These are phyloP conservation scores for Drepana arcuata DNA, from an alignment of 1,140 invertebrate species.

Conservation along the genomic window DNA sequence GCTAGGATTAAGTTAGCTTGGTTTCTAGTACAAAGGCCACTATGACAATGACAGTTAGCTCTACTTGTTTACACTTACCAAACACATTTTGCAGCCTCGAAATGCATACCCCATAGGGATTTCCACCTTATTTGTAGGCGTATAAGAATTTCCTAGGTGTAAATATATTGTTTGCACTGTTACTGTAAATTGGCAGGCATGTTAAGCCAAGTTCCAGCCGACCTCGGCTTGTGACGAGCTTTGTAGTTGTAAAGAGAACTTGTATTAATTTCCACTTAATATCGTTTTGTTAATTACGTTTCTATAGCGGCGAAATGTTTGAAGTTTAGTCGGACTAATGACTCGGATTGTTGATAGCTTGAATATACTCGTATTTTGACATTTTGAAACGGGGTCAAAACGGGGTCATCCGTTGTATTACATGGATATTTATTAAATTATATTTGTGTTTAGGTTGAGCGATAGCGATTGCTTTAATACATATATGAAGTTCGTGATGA, in stretches of 20 bases:
- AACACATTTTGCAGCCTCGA: constrained; percentile 1
- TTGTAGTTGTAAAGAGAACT: constrained; percentile 24
- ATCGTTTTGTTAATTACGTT: constrained; percentile 21
- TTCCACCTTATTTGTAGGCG: background rate
- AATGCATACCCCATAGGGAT: background rate
- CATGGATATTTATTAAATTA: constrained; percentile 2
- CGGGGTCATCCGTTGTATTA: too few species aligned
- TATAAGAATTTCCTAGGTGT: too few species aligned
- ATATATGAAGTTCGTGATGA: background rate
- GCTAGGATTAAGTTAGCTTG: constrained; percentile 22
- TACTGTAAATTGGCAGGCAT: too few species aligned
- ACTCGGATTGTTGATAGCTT: too few species aligned
- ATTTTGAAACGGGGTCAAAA: constrained; percentile 2
- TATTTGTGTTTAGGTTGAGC: background rate
- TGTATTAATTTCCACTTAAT: constrained; percentile 28
- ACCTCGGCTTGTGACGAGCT: constrained; percentile 21
- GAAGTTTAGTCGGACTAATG: constrained; percentile 21
- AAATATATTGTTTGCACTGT: too few species aligned
- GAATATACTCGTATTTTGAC: too few species aligned
- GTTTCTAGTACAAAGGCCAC: constrained; percentile 22
- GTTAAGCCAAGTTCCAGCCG: constrained; percentile 24
- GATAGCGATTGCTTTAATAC: background rate
- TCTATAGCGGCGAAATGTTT: constrained; percentile 12
- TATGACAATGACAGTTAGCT: constrained; percentile 30
- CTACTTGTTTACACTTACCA: constrained; percentile 21